These are phyloP conservation scores for Thysanoteuthis rhombus DNA, from an alignment of 2,888 invertebrate genomes.

Conservation along the genomic window DNA sequence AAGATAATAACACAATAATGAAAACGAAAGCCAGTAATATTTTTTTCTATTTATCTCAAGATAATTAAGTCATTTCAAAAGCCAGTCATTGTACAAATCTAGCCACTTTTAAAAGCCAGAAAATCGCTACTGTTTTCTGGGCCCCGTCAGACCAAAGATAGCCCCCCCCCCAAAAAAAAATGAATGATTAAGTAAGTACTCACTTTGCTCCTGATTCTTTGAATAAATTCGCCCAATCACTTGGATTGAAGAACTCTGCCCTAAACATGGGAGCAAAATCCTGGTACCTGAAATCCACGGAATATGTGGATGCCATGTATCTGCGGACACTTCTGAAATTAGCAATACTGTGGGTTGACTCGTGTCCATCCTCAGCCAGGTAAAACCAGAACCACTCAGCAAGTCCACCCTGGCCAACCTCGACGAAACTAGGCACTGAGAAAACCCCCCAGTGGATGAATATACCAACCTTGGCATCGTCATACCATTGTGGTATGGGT, in stretches of 20 bases:
- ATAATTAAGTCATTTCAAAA: too few relatives aligned
- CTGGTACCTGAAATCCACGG: slow-evolving; percentile 86
- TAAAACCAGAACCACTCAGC: slow-evolving; percentile 89
- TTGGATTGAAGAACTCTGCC: slow-evolving; percentile 85
- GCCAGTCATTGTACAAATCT: too few relatives aligned
- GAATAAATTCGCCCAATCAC: slow-evolving; percentile 85
- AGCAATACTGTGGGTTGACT: slow-evolving; percentile 15
- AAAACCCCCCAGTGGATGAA: slow-evolving; percentile 70
- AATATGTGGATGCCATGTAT: slow-evolving; percentile 74
- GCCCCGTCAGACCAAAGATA: too few relatives aligned
- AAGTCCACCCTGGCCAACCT: slow-evolving; percentile 27
- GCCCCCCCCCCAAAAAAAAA: too few relatives aligned
- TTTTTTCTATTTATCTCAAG: too few relatives aligned
- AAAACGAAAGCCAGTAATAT: too few relatives aligned
- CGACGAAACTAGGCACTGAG: slow-evolving; percentile 59
- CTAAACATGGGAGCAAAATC: slow-evolving; percentile 89
- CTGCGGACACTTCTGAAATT: slow-evolving; percentile 26
- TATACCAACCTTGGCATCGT: slow-evolving; percentile 69
- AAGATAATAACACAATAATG: too few relatives aligned
- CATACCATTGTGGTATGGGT: slow-evolving; percentile 68
- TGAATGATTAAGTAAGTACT: slow-evolving; percentile 37
- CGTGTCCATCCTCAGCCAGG: slow-evolving; percentile 1
- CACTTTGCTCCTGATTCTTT: slow-evolving; percentile 86
- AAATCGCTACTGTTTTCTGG: too few relatives aligned
- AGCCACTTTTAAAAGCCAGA: too few relatives aligned